A percentile compares a stretch with the other conserved stretches of the same genome.
Conservation (phyloP, 2,797 vertebrate species). For the Pygocentrus nattereri region DNA sequence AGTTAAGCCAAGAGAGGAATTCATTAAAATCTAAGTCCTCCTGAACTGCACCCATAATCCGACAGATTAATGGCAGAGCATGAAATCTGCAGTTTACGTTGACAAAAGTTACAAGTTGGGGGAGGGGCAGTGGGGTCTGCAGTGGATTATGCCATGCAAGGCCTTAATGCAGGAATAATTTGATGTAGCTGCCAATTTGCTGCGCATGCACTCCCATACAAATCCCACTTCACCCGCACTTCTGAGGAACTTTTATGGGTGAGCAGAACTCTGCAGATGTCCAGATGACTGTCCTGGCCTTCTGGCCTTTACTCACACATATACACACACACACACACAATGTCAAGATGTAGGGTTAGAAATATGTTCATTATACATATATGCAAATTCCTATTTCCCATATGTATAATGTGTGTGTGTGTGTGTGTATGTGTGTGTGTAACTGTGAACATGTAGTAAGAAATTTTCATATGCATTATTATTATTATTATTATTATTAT, state of each 20-base stretch:
- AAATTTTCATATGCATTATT: too few relatives aligned
- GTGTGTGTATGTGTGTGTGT: too few relatives aligned
- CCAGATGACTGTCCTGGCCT: conserved; percentile 31
- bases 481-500: too few relatives aligned
- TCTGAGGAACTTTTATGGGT: conserved; percentile 73
- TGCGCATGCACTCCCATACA: conserved; percentile 77
- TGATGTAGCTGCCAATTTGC: conserved; percentile 85
- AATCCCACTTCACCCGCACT: conserved; percentile 76
- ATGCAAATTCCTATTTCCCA: too few relatives aligned
- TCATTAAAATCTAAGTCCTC: conserved; percentile 73
- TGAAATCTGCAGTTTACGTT: conserved; percentile 82
- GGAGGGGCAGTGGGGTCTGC: conserved; percentile 78
- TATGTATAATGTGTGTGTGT: too few relatives aligned
- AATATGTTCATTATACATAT: too few relatives aligned
- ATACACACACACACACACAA: background rate
- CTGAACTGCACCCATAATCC: conserved; percentile 83
- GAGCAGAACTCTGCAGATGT: conserved; percentile 38
- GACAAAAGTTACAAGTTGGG: conserved; percentile 84
- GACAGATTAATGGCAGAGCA: conserved; percentile 87
- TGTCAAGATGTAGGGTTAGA: too few relatives aligned
- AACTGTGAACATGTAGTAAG: too few relatives aligned
- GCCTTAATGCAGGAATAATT: conserved; percentile 84
- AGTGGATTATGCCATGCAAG: conserved; percentile 79
- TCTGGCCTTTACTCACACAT: conserved; percentile 2
- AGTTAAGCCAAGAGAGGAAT: conserved; percentile 67